A percentile compares a stretch with the other conserved stretches of the same genome.
phyloP scores from a whole-genome alignment of 2,888 invertebrate genomes.

The Polyommatus icarus region DNA sequence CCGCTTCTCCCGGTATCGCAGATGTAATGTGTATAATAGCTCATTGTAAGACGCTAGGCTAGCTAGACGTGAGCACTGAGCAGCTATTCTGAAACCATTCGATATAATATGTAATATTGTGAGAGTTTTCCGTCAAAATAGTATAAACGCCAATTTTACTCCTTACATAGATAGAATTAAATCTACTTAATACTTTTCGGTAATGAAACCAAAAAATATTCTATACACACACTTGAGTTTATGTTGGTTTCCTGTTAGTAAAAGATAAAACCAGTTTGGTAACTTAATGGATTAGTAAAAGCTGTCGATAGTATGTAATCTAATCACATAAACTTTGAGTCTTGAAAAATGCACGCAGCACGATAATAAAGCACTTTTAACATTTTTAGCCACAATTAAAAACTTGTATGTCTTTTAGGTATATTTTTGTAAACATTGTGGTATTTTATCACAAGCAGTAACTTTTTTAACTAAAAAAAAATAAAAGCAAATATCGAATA shows the following conservation, averaged over 20 bases:
- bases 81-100: not conserved
- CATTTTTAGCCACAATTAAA: too few relatives aligned
- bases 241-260: not conserved
- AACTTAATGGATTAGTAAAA: not conserved
- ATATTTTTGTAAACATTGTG: not conserved
- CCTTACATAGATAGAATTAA: not conserved
- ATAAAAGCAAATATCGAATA: not conserved
- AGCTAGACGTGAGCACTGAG: conserved; percentile 2
- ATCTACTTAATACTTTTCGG: too few relatives aligned
- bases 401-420: too few relatives aligned
- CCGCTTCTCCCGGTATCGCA: conserved; percentile 33
- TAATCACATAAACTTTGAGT: not conserved
- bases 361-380: too few relatives aligned
- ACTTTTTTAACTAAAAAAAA: not conserved
- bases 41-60: conserved; percentile 38
- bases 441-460: not conserved
- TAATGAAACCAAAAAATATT: too few relatives aligned
- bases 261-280: not conserved
- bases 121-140: not conserved
- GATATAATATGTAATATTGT: not conserved
- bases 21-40: conserved; percentile 43
- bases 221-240: not conserved
- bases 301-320: not conserved
- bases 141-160: not conserved
- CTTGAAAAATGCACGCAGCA: too few relatives aligned